Evolutionary conservation across 2,797 vertebrate species (phyloP).

Genomic region (Phoebastria nigripes): DNA sequence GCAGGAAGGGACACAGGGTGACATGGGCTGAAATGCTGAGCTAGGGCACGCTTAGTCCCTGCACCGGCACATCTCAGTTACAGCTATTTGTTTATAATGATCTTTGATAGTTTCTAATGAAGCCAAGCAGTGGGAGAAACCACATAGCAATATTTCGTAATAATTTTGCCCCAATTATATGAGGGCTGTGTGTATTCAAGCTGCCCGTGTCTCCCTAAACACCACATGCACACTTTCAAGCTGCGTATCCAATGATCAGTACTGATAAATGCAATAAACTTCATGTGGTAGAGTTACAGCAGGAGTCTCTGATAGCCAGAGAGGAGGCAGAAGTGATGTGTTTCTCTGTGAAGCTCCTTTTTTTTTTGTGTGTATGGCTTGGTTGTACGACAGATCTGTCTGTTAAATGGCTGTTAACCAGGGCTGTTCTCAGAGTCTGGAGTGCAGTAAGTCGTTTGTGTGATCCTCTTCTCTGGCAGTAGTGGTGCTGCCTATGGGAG

Average conservation of each 20-base stretch:
- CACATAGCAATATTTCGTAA: neutral
- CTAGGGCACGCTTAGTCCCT: neutral
- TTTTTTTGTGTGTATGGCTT: neutral
- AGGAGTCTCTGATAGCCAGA: neutral
- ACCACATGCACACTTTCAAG: neutral
- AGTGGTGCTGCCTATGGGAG: neutral
- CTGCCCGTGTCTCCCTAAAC: neutral
- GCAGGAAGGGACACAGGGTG: neutral
- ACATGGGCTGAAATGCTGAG: neutral
- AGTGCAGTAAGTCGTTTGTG: neutral
- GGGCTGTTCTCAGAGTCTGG: neutral
- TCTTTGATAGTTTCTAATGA: neutral
- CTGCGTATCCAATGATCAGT: neutral
- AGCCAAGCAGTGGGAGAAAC: neutral
- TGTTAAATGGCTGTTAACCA: neutral
- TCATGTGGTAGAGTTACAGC: neutral
- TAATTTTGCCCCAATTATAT: neutral
- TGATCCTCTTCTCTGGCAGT: neutral
- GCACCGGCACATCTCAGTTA: neutral
- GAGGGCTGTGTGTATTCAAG: neutral
- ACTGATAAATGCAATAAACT: neutral
- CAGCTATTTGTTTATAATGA: neutral
- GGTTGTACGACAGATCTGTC: neutral
- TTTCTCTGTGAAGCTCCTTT: neutral
- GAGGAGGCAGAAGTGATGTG: neutral